phyloP scores from a whole-genome alignment of 2,797 vertebrate genomes.

The Chelidonichthys spinosus region DNA sequence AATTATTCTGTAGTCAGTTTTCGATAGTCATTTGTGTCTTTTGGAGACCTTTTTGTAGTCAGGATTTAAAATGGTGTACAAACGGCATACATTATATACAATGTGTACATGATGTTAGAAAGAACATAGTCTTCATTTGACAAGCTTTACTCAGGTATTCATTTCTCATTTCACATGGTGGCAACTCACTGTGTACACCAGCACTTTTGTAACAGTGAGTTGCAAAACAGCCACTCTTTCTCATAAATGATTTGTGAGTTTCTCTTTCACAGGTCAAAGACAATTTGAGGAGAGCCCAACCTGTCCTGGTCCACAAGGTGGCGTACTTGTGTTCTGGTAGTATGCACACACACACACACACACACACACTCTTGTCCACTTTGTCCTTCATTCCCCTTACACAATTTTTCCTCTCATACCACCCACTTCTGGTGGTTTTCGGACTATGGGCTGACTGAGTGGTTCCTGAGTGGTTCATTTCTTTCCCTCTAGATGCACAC shows the following conservation, averaged over 20 bases:
- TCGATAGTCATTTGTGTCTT: conserved; percentile 25
- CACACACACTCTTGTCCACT: conserved; percentile 41
- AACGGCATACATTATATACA: not conserved
- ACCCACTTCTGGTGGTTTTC: conserved; percentile 72
- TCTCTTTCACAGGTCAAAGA: conserved; percentile 31
- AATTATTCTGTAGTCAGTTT: conserved; percentile 16
- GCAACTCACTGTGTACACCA: no score
- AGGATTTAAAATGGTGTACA: not conserved
- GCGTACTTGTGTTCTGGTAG: conserved; percentile 54
- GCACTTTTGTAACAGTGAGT: not conserved
- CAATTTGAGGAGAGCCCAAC: conserved; percentile 18
- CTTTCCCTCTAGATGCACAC: conserved; percentile 62
- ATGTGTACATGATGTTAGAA: not conserved
- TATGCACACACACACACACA: not conserved
- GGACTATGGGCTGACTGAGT: conserved; percentile 72
- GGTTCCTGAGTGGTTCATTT: conserved; percentile 77
- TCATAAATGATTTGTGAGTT: conserved; percentile 13
- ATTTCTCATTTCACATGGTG: not conserved
- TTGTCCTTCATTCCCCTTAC: conserved; percentile 70
- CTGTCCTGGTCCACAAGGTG: conserved; percentile 71
- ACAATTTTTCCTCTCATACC: conserved; percentile 72
- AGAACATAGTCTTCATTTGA: not conserved
- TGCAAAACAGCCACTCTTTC: not conserved
- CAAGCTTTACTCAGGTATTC: not conserved
- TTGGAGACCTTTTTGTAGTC: not conserved